phyloP scores from a whole-genome alignment of 2,113 vertebrate genomes.

The Dascyllus trimaculatus region DNA sequence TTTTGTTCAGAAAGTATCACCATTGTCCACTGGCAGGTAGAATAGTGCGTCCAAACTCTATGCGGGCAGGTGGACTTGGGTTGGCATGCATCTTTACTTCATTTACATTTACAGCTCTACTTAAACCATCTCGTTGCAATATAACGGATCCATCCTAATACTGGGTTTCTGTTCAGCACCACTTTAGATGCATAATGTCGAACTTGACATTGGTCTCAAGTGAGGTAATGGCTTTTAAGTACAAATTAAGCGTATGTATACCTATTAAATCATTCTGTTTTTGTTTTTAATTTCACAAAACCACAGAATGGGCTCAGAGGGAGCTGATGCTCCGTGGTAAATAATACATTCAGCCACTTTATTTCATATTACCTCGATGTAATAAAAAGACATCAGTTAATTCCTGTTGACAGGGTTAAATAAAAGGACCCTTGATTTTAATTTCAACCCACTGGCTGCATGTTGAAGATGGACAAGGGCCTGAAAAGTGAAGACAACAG shows the following conservation, averaged over 20 bases:
- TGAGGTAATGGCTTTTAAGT: too few species aligned
- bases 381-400: neutral
- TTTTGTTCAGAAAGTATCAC: too few species aligned
- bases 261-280: too few species aligned
- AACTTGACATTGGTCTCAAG: neutral
- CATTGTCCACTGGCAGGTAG: neutral
- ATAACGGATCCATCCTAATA: neutral
- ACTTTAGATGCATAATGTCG: neutral
- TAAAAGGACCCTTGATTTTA: too few species aligned
- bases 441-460: too few species aligned
- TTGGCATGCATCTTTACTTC: neutral
- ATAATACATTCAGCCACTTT: too few species aligned
- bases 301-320: too few species aligned
- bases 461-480: too few species aligned
- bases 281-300: too few species aligned
- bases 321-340: too few species aligned
- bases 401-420: neutral
- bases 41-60: neutral
- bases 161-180: conserved; percentile 8
- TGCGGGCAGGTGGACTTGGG: neutral
- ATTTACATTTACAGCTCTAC: neutral
- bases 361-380: neutral
- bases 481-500: too few species aligned
- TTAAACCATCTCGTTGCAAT: neutral
- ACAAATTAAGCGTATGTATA: too few species aligned